phyloP scores from a whole-genome alignment of 2,888 invertebrate species.

The Tetragonula carbonaria region DNA sequence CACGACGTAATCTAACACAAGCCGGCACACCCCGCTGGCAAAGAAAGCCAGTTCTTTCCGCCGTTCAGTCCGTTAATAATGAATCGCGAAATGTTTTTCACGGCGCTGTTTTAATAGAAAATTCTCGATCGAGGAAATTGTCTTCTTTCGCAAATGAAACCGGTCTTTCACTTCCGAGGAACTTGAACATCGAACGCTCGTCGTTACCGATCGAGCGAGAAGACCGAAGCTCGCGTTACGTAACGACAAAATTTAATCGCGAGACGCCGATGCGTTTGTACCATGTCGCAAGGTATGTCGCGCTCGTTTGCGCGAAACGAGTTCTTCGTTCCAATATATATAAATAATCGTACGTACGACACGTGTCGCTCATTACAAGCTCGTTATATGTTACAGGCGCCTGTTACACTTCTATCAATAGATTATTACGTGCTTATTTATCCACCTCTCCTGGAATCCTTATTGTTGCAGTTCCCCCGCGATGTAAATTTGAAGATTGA shows the following conservation, averaged over 20 bases:
- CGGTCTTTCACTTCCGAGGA: not conserved
- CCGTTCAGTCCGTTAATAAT: not conserved
- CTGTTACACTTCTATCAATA: not conserved
- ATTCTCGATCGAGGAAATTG: slow-evolving; percentile 7
- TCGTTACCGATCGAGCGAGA: not conserved
- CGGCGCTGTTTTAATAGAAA: slow-evolving; percentile 2
- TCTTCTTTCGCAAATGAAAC: not conserved
- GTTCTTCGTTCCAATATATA: not conserved
- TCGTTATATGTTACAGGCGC: not conserved
- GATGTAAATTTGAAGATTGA: not conserved
- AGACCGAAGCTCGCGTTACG: not conserved
- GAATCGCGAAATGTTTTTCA: not conserved
- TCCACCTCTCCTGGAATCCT: too few species aligned
- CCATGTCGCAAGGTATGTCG: not conserved
- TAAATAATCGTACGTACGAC: not conserved
- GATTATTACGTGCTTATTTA: not conserved
- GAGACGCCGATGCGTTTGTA: not conserved
- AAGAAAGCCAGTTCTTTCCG: slow-evolving; percentile 6
- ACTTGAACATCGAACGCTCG: not conserved
- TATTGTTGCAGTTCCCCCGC: too few species aligned
- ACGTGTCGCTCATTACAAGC: not conserved
- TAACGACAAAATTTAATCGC: not conserved
- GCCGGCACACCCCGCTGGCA: not conserved
- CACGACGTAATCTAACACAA: slow-evolving; percentile 21
- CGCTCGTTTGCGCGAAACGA: not conserved